phyloP scores from a whole-genome alignment of 2,888 invertebrate genomes.

The Sphecodes monilicornis region DNA sequence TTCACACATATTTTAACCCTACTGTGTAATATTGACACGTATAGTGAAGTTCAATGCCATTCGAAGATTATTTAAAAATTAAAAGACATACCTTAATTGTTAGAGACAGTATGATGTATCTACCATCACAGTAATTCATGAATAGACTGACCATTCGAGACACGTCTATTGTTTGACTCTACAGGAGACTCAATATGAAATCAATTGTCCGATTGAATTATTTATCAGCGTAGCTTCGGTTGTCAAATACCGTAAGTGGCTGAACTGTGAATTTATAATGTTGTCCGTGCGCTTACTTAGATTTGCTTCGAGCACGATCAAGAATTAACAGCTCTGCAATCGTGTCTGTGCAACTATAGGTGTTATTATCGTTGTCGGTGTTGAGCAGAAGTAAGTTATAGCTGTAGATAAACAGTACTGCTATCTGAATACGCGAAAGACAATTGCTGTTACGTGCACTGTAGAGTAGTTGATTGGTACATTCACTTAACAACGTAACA shows the following conservation, averaged over 20 bases:
- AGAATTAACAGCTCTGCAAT: slow-evolving; percentile 24
- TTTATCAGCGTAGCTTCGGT: background rate
- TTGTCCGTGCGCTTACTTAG: background rate
- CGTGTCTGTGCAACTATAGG: background rate
- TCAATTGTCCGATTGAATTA: background rate
- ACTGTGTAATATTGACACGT: too few species aligned
- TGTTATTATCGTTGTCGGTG: slow-evolving; percentile 22
- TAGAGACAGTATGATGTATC: too few species aligned
- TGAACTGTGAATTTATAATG: background rate
- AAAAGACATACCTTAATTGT: too few species aligned
- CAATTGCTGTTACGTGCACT: slow-evolving; percentile 30
- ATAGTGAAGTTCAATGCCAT: too few species aligned
- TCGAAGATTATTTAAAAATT: too few species aligned
- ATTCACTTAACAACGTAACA: slow-evolving; percentile 5
- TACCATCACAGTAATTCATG: background rate
- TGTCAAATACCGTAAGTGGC: background rate
- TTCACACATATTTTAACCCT: too few species aligned
- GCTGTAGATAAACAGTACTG: slow-evolving; percentile 33
- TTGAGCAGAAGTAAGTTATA: slow-evolving; percentile 20
- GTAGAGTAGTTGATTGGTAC: slow-evolving; percentile 1
- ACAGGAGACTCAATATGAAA: background rate
- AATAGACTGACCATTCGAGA: background rate
- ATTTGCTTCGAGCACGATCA: background rate
- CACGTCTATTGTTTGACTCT: background rate
- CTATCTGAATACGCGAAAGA: slow-evolving; percentile 44